Base-by-base conservation (phyloP, 2,797 vertebrate species). In the Lutjanus campechanus region DNA sequence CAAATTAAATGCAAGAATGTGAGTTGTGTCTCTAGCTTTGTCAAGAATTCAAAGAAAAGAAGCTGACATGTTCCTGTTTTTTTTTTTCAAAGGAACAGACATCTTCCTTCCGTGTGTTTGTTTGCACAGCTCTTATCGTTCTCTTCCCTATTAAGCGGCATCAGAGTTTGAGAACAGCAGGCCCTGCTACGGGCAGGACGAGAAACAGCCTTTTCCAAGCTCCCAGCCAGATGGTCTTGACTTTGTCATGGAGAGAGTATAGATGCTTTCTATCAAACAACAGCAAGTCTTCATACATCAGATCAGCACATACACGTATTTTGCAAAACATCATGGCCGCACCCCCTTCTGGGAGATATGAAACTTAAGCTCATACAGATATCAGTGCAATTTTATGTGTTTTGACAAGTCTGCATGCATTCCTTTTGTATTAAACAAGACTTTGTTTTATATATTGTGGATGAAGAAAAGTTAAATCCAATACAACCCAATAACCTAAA, bases 211-310 rank as follows among this genome's bases (percentile, higher is more conserved):
- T 81, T 49, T 69, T 83, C 91, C 89, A 89, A 92, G 88, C 76
- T 90, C 77, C 51, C 64, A 87, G 83, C 88, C 91, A 95, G 94
- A 95, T 94, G 93, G 93, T 88, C 79, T 85, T 80, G 77, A 92
- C 88, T 91, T 89, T 91, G 77, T 88, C 82, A 84, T 65, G 29
- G 29, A 55, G 71, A 81, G 76, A 69, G 78, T 63, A 69, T 73
- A 73, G 74, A 85, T 53, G 73, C 61, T 65, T 83, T 84, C 70
- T 60, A 71, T 69, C 62, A 76, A 77, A 72, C 66, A 76, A 73
- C 79, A 85, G 50, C 61, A 77, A 71, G 72, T 77, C 72, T 74
- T 83, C 29, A 44, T n/a, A 36, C 29, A 36, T 36, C 29, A 36
- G 29, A 36, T 5, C 29, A 4, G 29, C 29, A 36, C 29, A 36